Evolutionary conservation across 2,888 invertebrate species (phyloP), one percentile per base, ranked within the genome.

Genomic region (Oscheius myriophilus): DNA sequence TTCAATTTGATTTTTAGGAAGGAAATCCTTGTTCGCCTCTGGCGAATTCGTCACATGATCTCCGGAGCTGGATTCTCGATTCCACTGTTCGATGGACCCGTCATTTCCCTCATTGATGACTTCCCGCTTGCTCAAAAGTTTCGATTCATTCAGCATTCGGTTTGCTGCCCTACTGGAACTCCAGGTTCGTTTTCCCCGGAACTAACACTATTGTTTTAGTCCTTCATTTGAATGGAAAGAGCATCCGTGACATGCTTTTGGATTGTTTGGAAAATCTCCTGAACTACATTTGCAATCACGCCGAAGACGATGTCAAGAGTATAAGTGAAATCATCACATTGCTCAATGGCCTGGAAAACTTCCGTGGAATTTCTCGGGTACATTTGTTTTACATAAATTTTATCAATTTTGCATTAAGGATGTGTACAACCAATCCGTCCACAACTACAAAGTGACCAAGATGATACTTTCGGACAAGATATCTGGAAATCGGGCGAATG

Each of bases 21-120:
- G 69, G 90, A 92, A 64, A 88, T 93, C 54, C 87, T 91, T 59
- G 89, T 91, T 46, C 90, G 91, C 59, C 89, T 94, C 74, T 90
- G 89, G 78, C 91, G 93, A 23, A 89, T 94, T 0, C 89, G 90
- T 62, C 90, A 91, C 12, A 88, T 91, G 53, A 84, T 93, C 70
- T 90, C 91, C 1, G 92, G 91, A 63, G 87, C 88, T 23, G 90
- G 91, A 63, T 89, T 89, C 61, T 89, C 92, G 66, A 87, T 94
- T 69, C 93, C 93, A 2, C 88, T 91, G 67, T 92, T 92, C 89
- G 88, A 91, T 33, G 92, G 92, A 85, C 86, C 87, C 39, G 80
- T 87, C 21, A 80, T 89, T 23, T 59, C 80, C 16, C 71, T 88
- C 84, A 87, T 81, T 6, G 88, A 84, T 42, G 87, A 84, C 33